Evolutionary conservation across 2,113 vertebrate genomes (phyloP), one percentile per base, ranked within the genome.

Genomic region (Ariopsis seemanni): DNA sequence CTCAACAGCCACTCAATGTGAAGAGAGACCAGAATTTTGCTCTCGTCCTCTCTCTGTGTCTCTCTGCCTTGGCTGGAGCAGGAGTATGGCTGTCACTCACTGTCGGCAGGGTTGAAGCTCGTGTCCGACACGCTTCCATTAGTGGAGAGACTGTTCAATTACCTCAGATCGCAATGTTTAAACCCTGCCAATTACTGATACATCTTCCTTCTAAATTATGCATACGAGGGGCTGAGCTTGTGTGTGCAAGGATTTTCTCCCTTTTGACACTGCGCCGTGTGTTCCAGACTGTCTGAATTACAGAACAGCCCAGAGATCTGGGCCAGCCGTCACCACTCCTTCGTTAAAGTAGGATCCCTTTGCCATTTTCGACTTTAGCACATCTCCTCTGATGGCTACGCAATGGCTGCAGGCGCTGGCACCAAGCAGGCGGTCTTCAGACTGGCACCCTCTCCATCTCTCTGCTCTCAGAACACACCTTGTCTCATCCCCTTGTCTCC

Each of bases 71-170:
- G 82, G 69, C 62, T 85, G 75, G 50, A 67, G 58, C 55, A 81
- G 50, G 69, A 89, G 78, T 25, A 74, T 87, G 65, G 71, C 93
- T 88, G 91, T 94, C 91, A 90, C 71, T 92, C 90, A 91, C 84
- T 87, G 93, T 95, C 93, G 90, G 91, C 88, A 89, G 92, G 92
- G 90, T 93, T 93, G 91, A 94, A 92, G 94, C 91, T 91, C 92
- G 92, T 94, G 93, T 94, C 95, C 93, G 95, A 96, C 94, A 96
- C 92, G 92, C 95, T 95, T 94, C 94, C 94, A 95, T 95, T 95
- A 95, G 94, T 91, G 93, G 90, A 89, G 91, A 94, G 93, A 94
- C 95, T 95, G 94, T 95, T 96, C 94, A 95, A 95, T 95, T 95
- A 95, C 93, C 92, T 93, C 92, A 92, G 94, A 93, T 95, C 92